These are phyloP conservation scores for Lysandra coridon DNA, from an alignment of 2,888 invertebrate species.

Conservation along the genomic window DNA sequence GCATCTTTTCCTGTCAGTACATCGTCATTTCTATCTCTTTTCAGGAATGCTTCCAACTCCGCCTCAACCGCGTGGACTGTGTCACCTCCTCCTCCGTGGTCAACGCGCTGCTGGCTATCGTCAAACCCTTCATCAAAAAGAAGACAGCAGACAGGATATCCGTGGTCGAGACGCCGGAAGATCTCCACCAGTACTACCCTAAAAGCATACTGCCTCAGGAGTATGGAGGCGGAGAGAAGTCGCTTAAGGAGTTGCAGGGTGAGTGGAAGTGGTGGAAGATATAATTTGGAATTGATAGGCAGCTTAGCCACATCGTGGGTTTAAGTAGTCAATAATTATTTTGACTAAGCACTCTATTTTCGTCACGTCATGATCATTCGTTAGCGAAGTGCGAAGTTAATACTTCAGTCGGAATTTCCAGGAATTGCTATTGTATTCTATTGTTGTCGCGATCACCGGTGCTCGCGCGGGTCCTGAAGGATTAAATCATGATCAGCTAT, in stretches of 20 bases:
- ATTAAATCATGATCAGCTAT: too few species aligned
- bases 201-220: conserved; percentile 16
- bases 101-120: conserved; percentile 1
- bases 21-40: neutral
- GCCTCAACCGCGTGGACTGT: conserved; percentile 25
- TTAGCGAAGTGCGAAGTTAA: too few species aligned
- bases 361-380: too few species aligned
- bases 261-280: neutral
- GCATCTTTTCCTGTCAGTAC: neutral
- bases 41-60: conserved; percentile 17
- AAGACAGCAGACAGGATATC: conserved; percentile 14
- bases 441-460: too few species aligned
- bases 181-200: neutral
- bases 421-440: too few species aligned
- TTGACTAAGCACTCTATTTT: too few species aligned
- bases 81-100: neutral
- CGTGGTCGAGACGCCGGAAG: conserved; percentile 20
- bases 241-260: conserved; percentile 23
- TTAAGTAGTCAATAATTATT: too few species aligned
- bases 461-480: too few species aligned
- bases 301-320: too few species aligned
- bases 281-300: too few species aligned
- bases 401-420: too few species aligned
- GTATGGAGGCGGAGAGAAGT: conserved; percentile 19
- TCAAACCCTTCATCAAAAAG: conserved; percentile 11